phyloP scores from a whole-genome alignment of 1,140 invertebrate species.

The Euglossa dilemma region DNA sequence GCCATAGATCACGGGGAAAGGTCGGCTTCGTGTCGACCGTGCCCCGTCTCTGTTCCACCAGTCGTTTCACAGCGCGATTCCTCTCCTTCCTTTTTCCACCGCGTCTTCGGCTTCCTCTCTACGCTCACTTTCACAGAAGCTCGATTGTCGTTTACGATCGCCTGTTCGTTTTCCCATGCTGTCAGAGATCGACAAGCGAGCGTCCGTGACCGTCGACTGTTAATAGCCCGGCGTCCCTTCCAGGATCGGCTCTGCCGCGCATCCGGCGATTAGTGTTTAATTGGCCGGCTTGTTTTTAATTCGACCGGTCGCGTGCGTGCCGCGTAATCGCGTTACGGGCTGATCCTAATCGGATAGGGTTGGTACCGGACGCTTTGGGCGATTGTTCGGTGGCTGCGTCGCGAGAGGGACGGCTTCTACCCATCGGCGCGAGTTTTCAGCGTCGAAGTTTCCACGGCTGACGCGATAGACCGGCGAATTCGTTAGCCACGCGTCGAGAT shows the following conservation, averaged over 20 bases:
- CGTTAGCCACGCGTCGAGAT: background rate
- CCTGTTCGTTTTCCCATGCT: slow-evolving; percentile 52
- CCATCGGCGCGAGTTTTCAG: too few species aligned
- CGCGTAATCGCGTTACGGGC: slow-evolving; percentile 23
- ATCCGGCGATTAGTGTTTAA: slow-evolving; percentile 42
- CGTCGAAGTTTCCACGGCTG: too few species aligned
- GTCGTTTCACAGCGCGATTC: background rate
- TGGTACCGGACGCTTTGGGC: slow-evolving; percentile 10
- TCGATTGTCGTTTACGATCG: slow-evolving; percentile 76
- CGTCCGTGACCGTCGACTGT: background rate
- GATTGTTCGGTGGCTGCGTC: background rate
- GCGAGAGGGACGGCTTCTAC: background rate
- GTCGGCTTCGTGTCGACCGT: slow-evolving; percentile 42
- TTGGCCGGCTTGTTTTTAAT: slow-evolving; percentile 34
- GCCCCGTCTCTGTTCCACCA: background rate
- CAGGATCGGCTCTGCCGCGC: background rate
- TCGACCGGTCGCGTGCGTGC: slow-evolving; percentile 14
- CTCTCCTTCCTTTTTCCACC: background rate
- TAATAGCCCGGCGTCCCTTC: background rate
- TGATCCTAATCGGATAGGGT: slow-evolving; percentile 36
- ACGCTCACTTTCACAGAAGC: slow-evolving; percentile 58
- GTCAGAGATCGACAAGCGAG: slow-evolving; percentile 32
- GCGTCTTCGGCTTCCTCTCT: background rate
- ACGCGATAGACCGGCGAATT: too few species aligned
- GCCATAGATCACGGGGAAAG: slow-evolving; percentile 67